A percentile compares a stretch with the other conserved stretches of the same genome.
Conservation (phyloP, 2,797 vertebrate species). For the Clarias laeviceps region DNA sequence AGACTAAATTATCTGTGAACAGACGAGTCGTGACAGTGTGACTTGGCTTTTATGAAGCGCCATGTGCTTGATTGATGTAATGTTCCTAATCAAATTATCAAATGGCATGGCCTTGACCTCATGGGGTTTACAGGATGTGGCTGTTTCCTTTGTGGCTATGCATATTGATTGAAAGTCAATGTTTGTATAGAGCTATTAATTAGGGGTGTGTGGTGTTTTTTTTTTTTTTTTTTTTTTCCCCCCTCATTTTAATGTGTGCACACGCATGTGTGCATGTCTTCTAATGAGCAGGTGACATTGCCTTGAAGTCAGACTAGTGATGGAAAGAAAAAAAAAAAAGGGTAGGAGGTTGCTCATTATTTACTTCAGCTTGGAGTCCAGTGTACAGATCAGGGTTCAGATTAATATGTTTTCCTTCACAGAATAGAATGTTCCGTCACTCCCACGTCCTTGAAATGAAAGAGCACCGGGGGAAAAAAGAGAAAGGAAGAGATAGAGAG, state of each 20-base stretch:
- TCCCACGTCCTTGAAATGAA: background rate
- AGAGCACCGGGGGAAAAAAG: background rate
- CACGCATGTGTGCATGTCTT: background rate
- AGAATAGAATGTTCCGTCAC: background rate
- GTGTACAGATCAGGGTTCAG: constrained; percentile 26
- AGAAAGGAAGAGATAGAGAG: background rate
- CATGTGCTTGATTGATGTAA: background rate
- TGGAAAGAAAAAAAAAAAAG: constrained; percentile 38
- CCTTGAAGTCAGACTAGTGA: constrained; percentile 28
- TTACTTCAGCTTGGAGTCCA: constrained; percentile 25
- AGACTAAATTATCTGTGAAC: constrained; percentile 12
- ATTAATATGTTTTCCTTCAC: constrained; percentile 21
- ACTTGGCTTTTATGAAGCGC: background rate
- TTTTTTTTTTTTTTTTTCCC: background rate
- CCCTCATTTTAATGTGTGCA: background rate
- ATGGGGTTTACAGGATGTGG: background rate
- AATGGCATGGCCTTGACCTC: background rate
- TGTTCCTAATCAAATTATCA: constrained; percentile 11
- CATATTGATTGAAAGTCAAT: background rate
- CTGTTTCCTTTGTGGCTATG: background rate
- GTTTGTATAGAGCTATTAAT: constrained; percentile 9
- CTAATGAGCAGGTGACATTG: constrained; percentile 48
- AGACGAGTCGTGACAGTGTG: constrained; percentile 21
- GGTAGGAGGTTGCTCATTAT: constrained; percentile 46
- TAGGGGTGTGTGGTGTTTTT: background rate